Conservation (phyloP, 1,140 invertebrate genomes). For the Drosophila eugracilis region DNA sequence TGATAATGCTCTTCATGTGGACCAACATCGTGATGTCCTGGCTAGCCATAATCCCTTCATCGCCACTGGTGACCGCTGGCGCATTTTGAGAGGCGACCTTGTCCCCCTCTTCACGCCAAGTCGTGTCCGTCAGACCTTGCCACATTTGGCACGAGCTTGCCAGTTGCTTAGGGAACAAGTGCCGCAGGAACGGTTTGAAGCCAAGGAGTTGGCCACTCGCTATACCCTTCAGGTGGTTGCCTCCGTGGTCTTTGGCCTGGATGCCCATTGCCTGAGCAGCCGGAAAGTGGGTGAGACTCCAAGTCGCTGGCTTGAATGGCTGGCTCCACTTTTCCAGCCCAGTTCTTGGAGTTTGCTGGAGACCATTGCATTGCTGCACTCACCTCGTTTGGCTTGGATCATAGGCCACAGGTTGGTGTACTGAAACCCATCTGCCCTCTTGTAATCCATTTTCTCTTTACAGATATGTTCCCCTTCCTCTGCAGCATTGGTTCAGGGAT, state of each 20-base stretch:
- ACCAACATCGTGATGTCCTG: conserved; percentile 33
- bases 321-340: conserved; percentile 54
- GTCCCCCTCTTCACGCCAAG: conserved; percentile 62
- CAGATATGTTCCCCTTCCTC: conserved; percentile 48
- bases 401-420: conserved; percentile 51
- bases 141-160: conserved; percentile 43
- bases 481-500: conserved; percentile 44
- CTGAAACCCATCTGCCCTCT: fast-evolving
- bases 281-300: background rate
- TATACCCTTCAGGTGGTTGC: conserved; percentile 69
- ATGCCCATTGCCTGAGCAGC: conserved; percentile 40
- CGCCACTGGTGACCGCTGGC: conserved; percentile 54
- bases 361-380: conserved; percentile 62
- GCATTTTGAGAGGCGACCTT: conserved; percentile 45
- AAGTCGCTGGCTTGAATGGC: conserved; percentile 38
- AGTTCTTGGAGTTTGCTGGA: conserved; percentile 53
- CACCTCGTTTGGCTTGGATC: conserved; percentile 32
- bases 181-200: conserved; percentile 22
- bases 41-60: conserved; percentile 64
- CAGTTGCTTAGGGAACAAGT: conserved; percentile 4
- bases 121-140: conserved; percentile 42
- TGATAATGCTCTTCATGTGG: conserved; percentile 56
- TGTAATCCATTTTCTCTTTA: background rate
- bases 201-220: conserved; percentile 47
- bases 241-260: conserved; percentile 57